A percentile compares a stretch with the other conserved stretches of the same genome.
Conservation (phyloP, 2,113 vertebrate species). For the Phyllopteryx taeniolatus region DNA sequence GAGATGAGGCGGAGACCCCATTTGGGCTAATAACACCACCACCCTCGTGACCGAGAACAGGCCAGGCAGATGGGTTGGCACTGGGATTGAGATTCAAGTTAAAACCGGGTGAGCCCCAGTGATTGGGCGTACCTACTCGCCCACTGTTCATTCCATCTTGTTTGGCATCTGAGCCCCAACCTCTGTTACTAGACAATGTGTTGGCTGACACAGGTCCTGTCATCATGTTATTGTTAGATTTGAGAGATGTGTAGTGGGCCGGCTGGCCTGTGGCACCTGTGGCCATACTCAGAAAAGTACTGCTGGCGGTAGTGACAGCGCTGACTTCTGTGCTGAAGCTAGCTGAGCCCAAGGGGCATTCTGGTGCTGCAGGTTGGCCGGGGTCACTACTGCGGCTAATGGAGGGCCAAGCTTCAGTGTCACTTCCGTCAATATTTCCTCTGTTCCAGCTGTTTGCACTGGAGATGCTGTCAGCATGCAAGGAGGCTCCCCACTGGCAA, state of each 20-base stretch:
- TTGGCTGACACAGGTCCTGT: conserved; percentile 75
- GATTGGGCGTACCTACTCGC: conserved; percentile 78
- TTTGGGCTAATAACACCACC: conserved; percentile 65
- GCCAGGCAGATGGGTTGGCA: conserved; percentile 98
- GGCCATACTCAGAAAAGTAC: conserved; percentile 86
- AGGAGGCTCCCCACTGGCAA: conserved; percentile 80
- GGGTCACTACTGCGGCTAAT: conserved; percentile 65
- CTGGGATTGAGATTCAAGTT: conserved; percentile 97
- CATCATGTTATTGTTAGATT: conserved; percentile 82
- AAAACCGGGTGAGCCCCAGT: conserved; percentile 89
- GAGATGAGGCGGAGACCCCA: conserved; percentile 50
- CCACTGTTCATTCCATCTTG: conserved; percentile 85
- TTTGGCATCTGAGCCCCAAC: conserved; percentile 86
- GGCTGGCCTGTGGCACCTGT: conserved; percentile 87
- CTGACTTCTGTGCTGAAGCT: conserved; percentile 82
- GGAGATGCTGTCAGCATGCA: conserved; percentile 77
- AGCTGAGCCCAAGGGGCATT: conserved; percentile 86
- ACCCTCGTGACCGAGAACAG: conserved; percentile 92
- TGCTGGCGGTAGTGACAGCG: conserved; percentile 65
- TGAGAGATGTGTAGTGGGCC: conserved; percentile 87
- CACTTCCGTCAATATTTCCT: conserved; percentile 85
- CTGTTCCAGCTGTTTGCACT: conserved; percentile 83
- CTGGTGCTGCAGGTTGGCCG: conserved; percentile 76
- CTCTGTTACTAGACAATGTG: conserved; percentile 58
- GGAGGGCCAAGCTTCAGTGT: conserved; percentile 88